Base-by-base conservation (phyloP, 2,797 vertebrate genomes). In the Pitangus sulphuratus region DNA sequence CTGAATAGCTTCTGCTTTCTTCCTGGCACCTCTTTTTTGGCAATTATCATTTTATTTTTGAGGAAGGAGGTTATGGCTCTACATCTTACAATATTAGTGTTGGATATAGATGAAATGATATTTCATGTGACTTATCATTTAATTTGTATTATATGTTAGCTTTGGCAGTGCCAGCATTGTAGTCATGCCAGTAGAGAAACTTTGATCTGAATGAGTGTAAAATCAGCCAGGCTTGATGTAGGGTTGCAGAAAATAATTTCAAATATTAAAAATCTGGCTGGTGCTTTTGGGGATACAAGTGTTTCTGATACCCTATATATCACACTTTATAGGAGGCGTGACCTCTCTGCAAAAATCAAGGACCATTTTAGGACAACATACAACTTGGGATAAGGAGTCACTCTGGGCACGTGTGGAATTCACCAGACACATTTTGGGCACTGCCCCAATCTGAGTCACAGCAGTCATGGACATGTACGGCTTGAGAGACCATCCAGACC, bases 71-170 rank as follows among this genome's bases (percentile, higher is more conserved):
- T 42, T 80, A 89, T 25, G 35, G n/a, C 91, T 92, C 70, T 91
- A 50, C 39, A 31, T 89, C 60, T 92, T 87, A 77, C 31, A 61
- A 9, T 91, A 87, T 93, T 94, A 82, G 56, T 79, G 48, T 60
- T 97, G 95, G 96, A 95, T 87, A 76, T 50, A 87, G 85, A 91
- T 94, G 37, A 94, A 89, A 95, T 66, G 87, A 40, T 87, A 90
- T 84, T 88, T 91, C 70, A 56, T 89, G 28, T 45, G 76, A 89
- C 22, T 93, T 96, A 95, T 91, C 82, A 84, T 95, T 93, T 94
- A 71, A 91, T 93, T 95, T 94, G 77, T 94, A 87, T 77, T 94
- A 50, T 92, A 74, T 92, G 75, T 94, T 96, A 90, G 70, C 86
- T 90, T 95, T 95, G 90, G 88, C 95, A 93, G 57, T 89, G 35